phyloP scores from a whole-genome alignment of 2,113 vertebrate species.

The Cyanoderma ruficeps region DNA sequence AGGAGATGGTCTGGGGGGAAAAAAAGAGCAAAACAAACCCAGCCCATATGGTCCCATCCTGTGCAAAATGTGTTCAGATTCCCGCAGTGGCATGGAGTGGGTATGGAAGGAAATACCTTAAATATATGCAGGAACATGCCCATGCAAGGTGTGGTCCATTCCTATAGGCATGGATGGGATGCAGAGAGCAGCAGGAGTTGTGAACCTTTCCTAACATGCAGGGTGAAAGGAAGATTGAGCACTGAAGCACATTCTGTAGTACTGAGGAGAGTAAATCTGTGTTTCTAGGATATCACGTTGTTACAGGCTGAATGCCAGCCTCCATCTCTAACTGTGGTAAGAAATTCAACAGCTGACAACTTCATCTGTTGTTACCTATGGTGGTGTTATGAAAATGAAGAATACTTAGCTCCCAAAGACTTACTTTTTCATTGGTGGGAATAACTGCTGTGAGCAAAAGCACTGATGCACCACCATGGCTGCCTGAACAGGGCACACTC shows the following conservation, averaged over 20 bases:
- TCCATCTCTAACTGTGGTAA: neutral
- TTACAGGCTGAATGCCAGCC: neutral
- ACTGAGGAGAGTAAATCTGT: neutral
- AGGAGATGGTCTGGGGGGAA: neutral
- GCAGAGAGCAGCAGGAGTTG: neutral
- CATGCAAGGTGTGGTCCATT: neutral
- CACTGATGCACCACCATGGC: neutral
- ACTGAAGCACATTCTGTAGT: neutral
- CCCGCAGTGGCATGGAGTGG: neutral
- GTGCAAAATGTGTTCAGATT: neutral
- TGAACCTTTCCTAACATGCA: neutral
- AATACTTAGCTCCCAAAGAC: neutral
- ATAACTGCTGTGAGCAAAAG: neutral
- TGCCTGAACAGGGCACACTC: neutral
- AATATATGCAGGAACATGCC: neutral
- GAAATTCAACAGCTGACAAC: neutral
- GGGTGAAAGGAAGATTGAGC: neutral
- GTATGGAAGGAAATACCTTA: neutral
- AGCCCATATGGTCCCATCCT: conserved; percentile 9
- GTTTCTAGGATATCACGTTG: neutral
- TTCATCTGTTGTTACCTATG: neutral
- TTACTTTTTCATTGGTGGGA: neutral
- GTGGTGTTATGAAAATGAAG: neutral
- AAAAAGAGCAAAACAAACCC: neutral
- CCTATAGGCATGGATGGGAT: neutral